phyloP scores from a whole-genome alignment of 1,140 invertebrate genomes.

The Pissodes strobi region DNA sequence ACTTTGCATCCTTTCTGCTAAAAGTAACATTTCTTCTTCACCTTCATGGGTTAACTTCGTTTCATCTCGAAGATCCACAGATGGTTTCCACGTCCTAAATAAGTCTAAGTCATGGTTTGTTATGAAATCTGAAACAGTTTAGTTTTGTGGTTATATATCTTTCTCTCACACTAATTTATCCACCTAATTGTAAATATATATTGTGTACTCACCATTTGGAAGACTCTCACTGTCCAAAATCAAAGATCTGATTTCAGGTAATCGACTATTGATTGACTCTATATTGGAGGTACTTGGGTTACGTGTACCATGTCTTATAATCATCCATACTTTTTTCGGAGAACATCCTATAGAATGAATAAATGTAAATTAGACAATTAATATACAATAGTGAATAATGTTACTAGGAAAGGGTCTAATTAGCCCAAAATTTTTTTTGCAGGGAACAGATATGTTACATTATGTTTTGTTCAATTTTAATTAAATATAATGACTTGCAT shows the following conservation, averaged over 20 bases:
- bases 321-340: slow-evolving; percentile 66
- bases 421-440: too few relatives aligned
- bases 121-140: slow-evolving; percentile 25
- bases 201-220: slow-evolving; percentile 37
- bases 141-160: not conserved
- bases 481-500: too few relatives aligned
- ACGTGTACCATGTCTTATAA: slow-evolving; percentile 71
- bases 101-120: slow-evolving; percentile 51
- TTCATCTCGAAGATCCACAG: slow-evolving; percentile 55
- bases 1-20: slow-evolving; percentile 68
- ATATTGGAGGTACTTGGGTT: slow-evolving; percentile 64
- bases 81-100: slow-evolving; percentile 61
- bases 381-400: too few relatives aligned
- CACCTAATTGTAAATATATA: too few relatives aligned
- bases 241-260: slow-evolving; percentile 58
- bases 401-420: too few relatives aligned
- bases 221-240: slow-evolving; percentile 56
- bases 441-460: too few relatives aligned
- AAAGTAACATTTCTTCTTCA: slow-evolving; percentile 66
- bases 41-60: slow-evolving; percentile 66
- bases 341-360: slow-evolving; percentile 60
- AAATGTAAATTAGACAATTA: too few relatives aligned
- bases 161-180: too few relatives aligned
- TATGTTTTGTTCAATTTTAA: too few relatives aligned
- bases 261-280: slow-evolving; percentile 56